Evolutionary conservation across 1,140 invertebrate genomes (phyloP).

Genomic region (Eueides isabella): DNA sequence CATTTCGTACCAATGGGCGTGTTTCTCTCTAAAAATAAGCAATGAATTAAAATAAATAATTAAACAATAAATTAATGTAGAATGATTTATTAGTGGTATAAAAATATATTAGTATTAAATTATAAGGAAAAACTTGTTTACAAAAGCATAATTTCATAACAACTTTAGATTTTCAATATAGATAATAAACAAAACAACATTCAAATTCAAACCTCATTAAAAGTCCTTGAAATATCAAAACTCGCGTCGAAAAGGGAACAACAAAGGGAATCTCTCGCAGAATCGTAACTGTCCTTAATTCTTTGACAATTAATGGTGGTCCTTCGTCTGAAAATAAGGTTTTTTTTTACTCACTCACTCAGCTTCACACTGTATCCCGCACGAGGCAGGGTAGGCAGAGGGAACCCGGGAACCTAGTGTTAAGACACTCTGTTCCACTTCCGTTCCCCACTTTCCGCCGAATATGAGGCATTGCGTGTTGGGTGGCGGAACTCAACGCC

Average conservation of each 20-base stretch:
- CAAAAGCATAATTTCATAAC: background rate
- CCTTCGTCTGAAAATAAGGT: slow-evolving; percentile 82
- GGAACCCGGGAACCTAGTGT: background rate
- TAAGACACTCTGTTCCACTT: background rate
- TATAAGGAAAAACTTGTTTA: too few relatives aligned
- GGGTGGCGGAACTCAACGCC: background rate
- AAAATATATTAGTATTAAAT: too few relatives aligned
- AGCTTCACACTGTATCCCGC: background rate
- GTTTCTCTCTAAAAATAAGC: slow-evolving; percentile 85
- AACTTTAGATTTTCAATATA: background rate
- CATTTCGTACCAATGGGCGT: slow-evolving; percentile 88
- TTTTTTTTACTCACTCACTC: too few relatives aligned
- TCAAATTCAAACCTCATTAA: slow-evolving; percentile 71
- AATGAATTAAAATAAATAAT: too few relatives aligned
- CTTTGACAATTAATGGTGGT: slow-evolving; percentile 93
- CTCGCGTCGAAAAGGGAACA: slow-evolving; percentile 94
- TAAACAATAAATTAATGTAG: too few relatives aligned
- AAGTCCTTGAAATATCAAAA: slow-evolving; percentile 92
- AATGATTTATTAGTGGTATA: too few relatives aligned
- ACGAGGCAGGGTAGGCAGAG: background rate
- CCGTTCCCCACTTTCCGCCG: background rate
- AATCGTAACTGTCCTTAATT: slow-evolving; percentile 93
- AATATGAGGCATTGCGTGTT: background rate
- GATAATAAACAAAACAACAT: background rate
- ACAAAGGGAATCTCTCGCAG: slow-evolving; percentile 96